phyloP scores from a whole-genome alignment of 2,797 vertebrate genomes.

The Notolepis coatsorum region DNA sequence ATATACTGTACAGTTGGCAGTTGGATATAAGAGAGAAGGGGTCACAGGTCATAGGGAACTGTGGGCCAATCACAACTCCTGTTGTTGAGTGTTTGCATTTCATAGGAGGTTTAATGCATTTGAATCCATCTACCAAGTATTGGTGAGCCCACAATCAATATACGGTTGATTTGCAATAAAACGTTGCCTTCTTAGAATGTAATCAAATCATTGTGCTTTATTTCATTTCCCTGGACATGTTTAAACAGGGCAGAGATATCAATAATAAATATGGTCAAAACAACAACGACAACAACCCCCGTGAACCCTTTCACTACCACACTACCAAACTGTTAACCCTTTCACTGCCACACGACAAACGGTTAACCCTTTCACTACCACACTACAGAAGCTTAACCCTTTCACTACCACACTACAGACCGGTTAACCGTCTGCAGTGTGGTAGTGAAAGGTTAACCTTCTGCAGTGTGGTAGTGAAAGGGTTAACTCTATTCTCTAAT shows the following conservation, averaged over 20 bases:
- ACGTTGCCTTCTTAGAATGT: neutral
- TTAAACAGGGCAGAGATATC: too few species aligned
- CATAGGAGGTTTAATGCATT: neutral
- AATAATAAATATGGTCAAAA: too few species aligned
- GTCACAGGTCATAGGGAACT: conserved; percentile 23
- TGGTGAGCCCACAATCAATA: neutral
- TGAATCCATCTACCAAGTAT: neutral
- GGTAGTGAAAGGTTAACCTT: too few species aligned
- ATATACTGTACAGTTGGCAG: too few species aligned
- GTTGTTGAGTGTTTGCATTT: neutral
- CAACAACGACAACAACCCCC: too few species aligned
- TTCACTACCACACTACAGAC: neutral
- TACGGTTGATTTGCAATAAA: neutral
- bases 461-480: too few species aligned
- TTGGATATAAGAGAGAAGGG: conserved; percentile 50
- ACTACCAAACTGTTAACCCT: too few species aligned
- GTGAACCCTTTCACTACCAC: too few species aligned
- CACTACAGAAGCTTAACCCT: neutral
- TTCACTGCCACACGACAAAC: neutral
- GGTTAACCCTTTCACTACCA: neutral
- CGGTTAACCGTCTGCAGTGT: neutral
- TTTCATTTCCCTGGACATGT: too few species aligned
- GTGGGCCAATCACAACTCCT: neutral
- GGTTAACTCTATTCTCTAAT: conserved; percentile 9
- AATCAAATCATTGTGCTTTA: too few species aligned